These are phyloP conservation scores for Entomobrya multifasciata DNA, from an alignment of 2,888 invertebrate genomes.

Conservation along the genomic window DNA sequence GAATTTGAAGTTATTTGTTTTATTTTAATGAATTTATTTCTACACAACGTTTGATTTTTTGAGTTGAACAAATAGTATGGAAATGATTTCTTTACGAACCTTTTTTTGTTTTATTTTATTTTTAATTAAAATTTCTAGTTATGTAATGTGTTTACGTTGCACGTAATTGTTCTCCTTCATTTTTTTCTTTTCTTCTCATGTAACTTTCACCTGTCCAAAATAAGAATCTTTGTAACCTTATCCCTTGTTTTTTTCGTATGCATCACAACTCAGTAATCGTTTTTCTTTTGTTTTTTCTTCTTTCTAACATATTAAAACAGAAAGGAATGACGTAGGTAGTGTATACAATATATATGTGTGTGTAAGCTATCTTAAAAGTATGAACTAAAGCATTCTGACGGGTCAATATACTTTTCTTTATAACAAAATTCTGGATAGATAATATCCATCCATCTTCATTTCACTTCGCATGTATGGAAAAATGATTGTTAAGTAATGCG, in stretches of 20 bases:
- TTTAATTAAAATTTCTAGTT: too few species aligned
- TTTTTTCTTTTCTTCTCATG: conserved; percentile 11
- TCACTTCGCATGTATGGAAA: not conserved
- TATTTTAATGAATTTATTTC: too few species aligned
- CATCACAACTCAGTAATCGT: conserved; percentile 36
- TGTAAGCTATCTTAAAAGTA: not conserved
- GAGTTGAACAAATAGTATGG: too few species aligned
- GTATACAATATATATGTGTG: too few species aligned
- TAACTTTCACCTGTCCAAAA: conserved; percentile 68
- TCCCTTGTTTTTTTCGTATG: conserved; percentile 34
- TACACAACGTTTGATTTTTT: too few species aligned
- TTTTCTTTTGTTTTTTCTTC: conserved; percentile 12
- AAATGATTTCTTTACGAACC: too few species aligned
- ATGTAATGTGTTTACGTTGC: too few species aligned
- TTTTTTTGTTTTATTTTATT: too few species aligned
- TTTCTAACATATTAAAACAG: not conserved
- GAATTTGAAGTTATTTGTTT: too few species aligned
- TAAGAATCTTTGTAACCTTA: conserved; percentile 63
- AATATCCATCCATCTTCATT: conserved; percentile 20
- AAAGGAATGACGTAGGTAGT: not conserved
- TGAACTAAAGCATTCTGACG: not conserved
- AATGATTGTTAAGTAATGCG: conserved; percentile 59
- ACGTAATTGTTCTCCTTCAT: not conserved
- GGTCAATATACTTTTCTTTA: conserved; percentile 30
- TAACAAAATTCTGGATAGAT: conserved; percentile 6